Evolutionary conservation across 2,888 invertebrate species (phyloP).

Genomic region (Drosophila austrosaltans): DNA sequence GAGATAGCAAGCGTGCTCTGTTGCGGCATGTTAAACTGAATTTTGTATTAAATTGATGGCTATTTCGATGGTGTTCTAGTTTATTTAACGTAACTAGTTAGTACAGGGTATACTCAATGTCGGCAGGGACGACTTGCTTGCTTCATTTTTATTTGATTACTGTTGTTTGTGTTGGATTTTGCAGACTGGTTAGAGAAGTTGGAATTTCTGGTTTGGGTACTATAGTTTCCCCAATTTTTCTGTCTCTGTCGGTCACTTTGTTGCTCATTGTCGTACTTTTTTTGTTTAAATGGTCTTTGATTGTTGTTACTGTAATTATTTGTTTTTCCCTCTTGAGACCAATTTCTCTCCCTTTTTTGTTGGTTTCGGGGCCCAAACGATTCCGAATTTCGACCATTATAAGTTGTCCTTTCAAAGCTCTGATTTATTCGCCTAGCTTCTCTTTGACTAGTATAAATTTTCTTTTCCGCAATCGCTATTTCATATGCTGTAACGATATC

Average conservation of each 20-base stretch:
- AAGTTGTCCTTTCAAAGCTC: background rate
- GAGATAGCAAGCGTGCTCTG: too few species aligned
- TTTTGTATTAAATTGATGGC: too few species aligned
- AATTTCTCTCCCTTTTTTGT: too few species aligned
- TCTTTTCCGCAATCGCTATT: constrained; percentile 7
- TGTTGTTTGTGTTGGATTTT: constrained; percentile 9
- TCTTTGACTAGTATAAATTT: background rate
- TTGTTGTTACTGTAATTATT: constrained; percentile 6
- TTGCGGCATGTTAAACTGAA: too few species aligned
- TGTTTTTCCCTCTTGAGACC: constrained; percentile 1
- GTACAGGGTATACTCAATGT: too few species aligned
- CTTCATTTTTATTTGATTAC: constrained; percentile 8
- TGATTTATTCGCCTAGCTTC: background rate
- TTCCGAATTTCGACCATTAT: too few species aligned
- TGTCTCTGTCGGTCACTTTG: background rate
- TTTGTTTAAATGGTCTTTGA: constrained; percentile 9
- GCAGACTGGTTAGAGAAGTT: constrained; percentile 3
- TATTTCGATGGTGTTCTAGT: too few species aligned
- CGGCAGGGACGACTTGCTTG: too few species aligned
- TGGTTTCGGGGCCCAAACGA: too few species aligned
- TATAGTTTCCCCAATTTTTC: background rate
- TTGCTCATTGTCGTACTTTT: constrained; percentile 1
- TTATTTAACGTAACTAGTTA: too few species aligned
- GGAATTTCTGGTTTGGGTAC: too few species aligned
- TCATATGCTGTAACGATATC: background rate